A percentile compares a stretch with the other conserved stretches of the same genome.
Evolutionary conservation across 2,888 invertebrate species (phyloP).

Genomic region (Andrena hattorfiana): DNA sequence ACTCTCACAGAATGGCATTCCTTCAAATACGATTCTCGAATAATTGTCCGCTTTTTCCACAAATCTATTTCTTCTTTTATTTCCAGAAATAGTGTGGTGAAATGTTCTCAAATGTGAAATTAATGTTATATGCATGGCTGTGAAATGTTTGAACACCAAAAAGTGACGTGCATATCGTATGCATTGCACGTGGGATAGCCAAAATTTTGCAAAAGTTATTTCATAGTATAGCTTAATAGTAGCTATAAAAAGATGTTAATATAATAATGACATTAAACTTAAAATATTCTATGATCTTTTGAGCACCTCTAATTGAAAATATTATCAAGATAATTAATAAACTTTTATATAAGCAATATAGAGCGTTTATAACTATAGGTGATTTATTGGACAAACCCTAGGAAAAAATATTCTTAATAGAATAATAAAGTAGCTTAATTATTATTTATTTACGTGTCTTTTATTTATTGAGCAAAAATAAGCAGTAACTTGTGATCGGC

Average conservation of each 20-base stretch:
- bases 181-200: neutral
- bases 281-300: too few relatives aligned
- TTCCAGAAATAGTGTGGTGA: neutral
- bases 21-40: constrained; percentile 2
- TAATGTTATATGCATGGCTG: neutral
- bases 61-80: neutral
- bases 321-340: too few relatives aligned
- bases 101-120: neutral
- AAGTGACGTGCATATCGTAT: neutral
- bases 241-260: neutral
- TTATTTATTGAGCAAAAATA: neutral
- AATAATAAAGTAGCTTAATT: neutral
- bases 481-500: neutral
- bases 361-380: too few relatives aligned
- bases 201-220: too few relatives aligned
- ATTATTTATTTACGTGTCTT: neutral
- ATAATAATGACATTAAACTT: too few relatives aligned
- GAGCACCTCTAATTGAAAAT: too few relatives aligned
- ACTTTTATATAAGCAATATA: too few relatives aligned
- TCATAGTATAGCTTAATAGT: too few relatives aligned
- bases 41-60: neutral
- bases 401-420: neutral
- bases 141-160: neutral
- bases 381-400: too few relatives aligned
- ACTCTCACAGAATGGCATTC: neutral